phyloP scores from a whole-genome alignment of 2,797 vertebrate genomes.

The Anguilla megastoma region DNA sequence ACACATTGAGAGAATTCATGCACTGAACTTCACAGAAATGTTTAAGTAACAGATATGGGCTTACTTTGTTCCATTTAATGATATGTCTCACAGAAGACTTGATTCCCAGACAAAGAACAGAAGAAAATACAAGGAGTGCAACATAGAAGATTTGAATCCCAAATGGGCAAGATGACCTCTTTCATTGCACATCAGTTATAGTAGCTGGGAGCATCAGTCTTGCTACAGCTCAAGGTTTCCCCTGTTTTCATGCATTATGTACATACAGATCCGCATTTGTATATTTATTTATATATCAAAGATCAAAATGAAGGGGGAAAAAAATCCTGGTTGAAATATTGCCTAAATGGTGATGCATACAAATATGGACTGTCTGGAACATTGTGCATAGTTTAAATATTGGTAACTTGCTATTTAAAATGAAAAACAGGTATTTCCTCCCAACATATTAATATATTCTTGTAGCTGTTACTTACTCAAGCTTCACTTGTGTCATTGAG shows the following conservation, averaged over 20 bases:
- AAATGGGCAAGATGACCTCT: constrained; percentile 14
- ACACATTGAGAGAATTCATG: not conserved
- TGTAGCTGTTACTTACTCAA: not conserved
- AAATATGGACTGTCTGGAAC: constrained; percentile 19
- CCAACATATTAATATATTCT: not conserved
- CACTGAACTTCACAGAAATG: not conserved
- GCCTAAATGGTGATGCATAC: constrained; percentile 33
- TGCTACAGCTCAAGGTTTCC: constrained; percentile 23
- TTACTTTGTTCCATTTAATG: constrained; percentile 2
- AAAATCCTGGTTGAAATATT: constrained; percentile 48
- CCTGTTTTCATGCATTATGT: constrained; percentile 58
- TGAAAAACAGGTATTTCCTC: not conserved
- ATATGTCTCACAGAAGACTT: constrained; percentile 22
- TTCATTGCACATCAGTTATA: constrained; percentile 8
- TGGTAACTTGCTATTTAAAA: not conserved
- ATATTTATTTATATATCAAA: constrained; percentile 61
- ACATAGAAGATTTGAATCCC: constrained; percentile 12
- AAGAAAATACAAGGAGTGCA: not conserved
- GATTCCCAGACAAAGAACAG: constrained; percentile 5
- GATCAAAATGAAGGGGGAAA: constrained; percentile 61
- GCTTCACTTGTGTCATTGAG: no score
- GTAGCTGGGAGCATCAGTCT: constrained; percentile 18
- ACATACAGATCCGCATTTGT: constrained; percentile 47
- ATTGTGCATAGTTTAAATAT: not conserved
- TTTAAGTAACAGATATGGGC: not conserved